Percentiles rank a stretch among this genome's conserved stretches.
Evolutionary conservation across 2,797 vertebrate genomes (phyloP).

Genomic region (Ctenosaura bakeri): DNA sequence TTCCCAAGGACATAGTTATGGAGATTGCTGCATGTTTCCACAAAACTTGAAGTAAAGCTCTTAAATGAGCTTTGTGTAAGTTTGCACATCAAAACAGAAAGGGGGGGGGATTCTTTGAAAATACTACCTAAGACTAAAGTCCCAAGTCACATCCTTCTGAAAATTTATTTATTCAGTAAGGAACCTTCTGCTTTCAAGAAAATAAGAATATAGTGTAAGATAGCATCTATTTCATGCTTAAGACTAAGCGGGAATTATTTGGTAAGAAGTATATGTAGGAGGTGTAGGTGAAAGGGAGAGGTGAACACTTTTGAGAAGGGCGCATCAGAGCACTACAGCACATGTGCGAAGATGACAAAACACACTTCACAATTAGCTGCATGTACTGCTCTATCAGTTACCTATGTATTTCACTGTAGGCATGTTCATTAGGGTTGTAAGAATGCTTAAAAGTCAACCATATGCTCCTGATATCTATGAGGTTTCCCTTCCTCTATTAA

Average conservation of each 20-base stretch:
- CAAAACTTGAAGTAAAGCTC: conserved; percentile 20
- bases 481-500: not conserved
- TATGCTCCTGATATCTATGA: not conserved
- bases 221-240: not conserved
- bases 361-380: not conserved
- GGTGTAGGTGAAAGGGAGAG: too few species aligned
- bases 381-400: not conserved
- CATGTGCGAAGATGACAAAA: not conserved
- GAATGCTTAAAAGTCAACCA: conserved; percentile 1
- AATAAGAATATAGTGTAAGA: not conserved
- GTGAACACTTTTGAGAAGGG: not conserved
- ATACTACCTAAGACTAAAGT: not conserved
- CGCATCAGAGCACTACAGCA: not conserved
- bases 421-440: not conserved
- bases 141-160: not conserved
- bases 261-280: not conserved
- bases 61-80: not conserved
- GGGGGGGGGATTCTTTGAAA: not conserved
- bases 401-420: not conserved
- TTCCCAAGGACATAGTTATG: conserved; percentile 7
- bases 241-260: not conserved
- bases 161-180: not conserved
- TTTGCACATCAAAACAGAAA: not conserved
- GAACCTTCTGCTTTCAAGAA: not conserved
- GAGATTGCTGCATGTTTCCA: conserved; percentile 15